Conservation (phyloP, 2,113 vertebrate species). For the Brienomyrus brachyistius region DNA sequence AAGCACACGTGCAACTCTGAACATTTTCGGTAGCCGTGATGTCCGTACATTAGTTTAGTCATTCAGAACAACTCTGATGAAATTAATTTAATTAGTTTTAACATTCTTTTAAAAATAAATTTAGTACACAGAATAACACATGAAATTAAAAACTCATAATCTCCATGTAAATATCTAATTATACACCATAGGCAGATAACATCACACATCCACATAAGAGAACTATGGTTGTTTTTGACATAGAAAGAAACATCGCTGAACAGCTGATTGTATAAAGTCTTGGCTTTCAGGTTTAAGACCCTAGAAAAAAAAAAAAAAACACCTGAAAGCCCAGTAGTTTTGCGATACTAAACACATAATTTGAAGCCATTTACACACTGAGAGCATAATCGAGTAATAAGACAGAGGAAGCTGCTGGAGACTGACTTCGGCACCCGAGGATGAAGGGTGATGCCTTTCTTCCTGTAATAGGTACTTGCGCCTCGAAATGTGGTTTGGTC, state of each 20-base stretch:
- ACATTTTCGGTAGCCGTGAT: background rate
- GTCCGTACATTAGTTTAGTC: background rate
- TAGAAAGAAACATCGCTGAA: background rate
- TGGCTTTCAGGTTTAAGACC: background rate
- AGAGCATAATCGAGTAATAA: background rate
- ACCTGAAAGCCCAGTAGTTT: background rate
- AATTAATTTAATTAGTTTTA: background rate
- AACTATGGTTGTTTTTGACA: background rate
- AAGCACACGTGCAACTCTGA: background rate
- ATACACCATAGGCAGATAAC: background rate
- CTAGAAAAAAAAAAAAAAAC: background rate
- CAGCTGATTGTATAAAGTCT: background rate
- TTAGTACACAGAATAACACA: background rate
- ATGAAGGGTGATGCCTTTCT: background rate
- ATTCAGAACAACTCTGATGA: background rate
- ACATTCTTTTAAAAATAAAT: background rate
- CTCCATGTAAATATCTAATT: background rate
- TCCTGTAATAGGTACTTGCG: background rate
- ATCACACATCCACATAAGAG: background rate
- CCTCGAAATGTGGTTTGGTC: slow-evolving; percentile 4
- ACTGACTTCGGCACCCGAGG: background rate
- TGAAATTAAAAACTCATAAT: background rate
- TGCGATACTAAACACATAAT: background rate
- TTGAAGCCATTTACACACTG: background rate
- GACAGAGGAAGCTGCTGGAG: slow-evolving; percentile 16